phyloP scores from a whole-genome alignment of 2,888 invertebrate genomes.

The Ephialtes manifestator region DNA sequence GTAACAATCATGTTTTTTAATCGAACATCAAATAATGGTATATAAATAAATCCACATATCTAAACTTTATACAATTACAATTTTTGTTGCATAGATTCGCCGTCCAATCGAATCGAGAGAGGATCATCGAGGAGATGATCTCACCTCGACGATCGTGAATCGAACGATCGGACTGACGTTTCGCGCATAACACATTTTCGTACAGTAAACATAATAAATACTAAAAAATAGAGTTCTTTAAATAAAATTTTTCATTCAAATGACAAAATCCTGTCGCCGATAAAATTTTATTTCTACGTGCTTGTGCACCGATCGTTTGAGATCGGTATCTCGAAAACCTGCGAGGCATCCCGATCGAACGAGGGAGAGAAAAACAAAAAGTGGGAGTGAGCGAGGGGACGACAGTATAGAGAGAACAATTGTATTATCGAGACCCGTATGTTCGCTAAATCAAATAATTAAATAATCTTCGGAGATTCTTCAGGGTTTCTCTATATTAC shows the following conservation, averaged over 20 bases:
- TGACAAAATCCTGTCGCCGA: conserved; percentile 60
- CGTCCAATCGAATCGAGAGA: conserved; percentile 47
- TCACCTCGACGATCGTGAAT: conserved; percentile 33
- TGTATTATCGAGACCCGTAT: conserved; percentile 65
- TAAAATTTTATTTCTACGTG: conserved; percentile 54
- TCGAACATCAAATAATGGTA: conserved; percentile 81
- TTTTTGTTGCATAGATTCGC: conserved; percentile 43
- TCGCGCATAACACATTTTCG: conserved; percentile 60
- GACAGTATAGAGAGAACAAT: conserved; percentile 31
- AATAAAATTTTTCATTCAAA: conserved; percentile 66
- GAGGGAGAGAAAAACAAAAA: conserved; percentile 66
- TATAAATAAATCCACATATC: conserved; percentile 83
- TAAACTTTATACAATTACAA: conserved; percentile 83
- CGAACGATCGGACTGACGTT: conserved; percentile 52
- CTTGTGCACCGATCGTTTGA: conserved; percentile 66
- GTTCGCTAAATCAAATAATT: conserved; percentile 60
- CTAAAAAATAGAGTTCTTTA: conserved; percentile 64
- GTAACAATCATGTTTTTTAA: conserved; percentile 84
- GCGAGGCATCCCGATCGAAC: conserved; percentile 70
- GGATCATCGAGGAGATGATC: background rate
- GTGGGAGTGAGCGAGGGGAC: conserved; percentile 52
- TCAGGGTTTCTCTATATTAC: conserved; percentile 57
- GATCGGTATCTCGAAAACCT: conserved; percentile 76
- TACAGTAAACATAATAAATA: conserved; percentile 64
- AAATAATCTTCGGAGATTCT: conserved; percentile 58